Evolutionary conservation across 2,113 vertebrate genomes (phyloP).

Genomic region (Pseudorectes ferrugineus): DNA sequence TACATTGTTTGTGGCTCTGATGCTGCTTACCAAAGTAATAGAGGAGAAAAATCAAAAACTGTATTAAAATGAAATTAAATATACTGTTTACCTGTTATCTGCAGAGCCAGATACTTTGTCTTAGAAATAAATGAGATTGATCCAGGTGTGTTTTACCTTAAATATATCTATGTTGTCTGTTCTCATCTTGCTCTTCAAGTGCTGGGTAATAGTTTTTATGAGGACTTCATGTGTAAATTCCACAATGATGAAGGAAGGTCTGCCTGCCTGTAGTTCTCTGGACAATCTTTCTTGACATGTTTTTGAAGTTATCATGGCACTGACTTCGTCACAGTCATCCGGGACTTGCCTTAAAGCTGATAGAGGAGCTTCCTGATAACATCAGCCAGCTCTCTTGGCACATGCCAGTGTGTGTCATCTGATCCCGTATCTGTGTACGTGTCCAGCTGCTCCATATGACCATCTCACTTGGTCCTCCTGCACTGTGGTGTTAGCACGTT

Average conservation of each 20-base stretch:
- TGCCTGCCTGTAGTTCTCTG: background rate
- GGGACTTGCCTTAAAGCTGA: background rate
- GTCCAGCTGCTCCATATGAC: background rate
- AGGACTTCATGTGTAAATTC: background rate
- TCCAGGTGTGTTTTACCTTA: background rate
- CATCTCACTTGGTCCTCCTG: background rate
- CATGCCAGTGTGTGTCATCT: rapidly evolving
- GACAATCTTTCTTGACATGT: background rate
- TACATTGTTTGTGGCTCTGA: background rate
- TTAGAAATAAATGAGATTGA: background rate
- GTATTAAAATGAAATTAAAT: background rate
- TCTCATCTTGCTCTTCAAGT: background rate
- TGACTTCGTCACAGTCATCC: background rate
- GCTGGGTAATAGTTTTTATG: background rate
- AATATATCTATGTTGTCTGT: background rate
- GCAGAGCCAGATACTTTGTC: background rate
- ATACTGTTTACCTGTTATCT: background rate
- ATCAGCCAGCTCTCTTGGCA: background rate
- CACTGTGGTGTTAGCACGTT: background rate
- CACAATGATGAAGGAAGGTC: background rate
- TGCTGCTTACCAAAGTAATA: background rate
- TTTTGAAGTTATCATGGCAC: background rate
- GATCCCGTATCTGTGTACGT: rapidly evolving
- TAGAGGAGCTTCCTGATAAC: background rate
- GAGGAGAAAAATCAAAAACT: background rate